Conservation (phyloP, 1,140 invertebrate species). For the Pogonomyrmex californicus region DNA sequence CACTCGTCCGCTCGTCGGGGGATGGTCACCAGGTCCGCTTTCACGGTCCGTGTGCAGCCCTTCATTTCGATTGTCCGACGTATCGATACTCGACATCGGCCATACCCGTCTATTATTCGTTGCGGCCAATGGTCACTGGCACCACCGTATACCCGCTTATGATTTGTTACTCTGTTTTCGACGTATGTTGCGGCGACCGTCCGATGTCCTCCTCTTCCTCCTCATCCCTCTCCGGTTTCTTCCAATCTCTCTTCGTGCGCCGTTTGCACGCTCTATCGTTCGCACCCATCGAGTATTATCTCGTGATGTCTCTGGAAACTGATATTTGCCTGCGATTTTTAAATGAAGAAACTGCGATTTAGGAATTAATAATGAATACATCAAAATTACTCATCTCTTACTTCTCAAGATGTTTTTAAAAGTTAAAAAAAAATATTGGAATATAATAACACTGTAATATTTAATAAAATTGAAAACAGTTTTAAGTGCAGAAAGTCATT, state of each 20-base stretch:
- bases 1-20: constrained; percentile 47
- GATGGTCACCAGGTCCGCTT: constrained; percentile 70
- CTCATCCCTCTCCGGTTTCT: constrained; percentile 36
- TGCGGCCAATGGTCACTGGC: constrained; percentile 81
- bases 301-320: neutral
- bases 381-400: neutral
- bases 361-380: neutral
- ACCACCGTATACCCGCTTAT: constrained; percentile 71
- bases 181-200: constrained; percentile 74
- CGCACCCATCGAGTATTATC: constrained; percentile 38
- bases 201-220: constrained; percentile 34
- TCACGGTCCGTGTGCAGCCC: constrained; percentile 80
- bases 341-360: neutral
- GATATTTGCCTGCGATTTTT: constrained; percentile 9
- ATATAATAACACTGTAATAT: neutral
- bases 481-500: neutral
- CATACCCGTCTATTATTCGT: constrained; percentile 83
- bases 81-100: constrained; percentile 82
- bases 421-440: neutral
- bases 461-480: neutral
- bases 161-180: constrained; percentile 84
- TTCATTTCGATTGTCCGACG: constrained; percentile 83
- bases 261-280: constrained; percentile 45
- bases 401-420: neutral
- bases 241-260: constrained; percentile 5